These are phyloP conservation scores for Phyllopteryx taeniolatus DNA, from an alignment of 2,113 vertebrate species.

Conservation along the genomic window DNA sequence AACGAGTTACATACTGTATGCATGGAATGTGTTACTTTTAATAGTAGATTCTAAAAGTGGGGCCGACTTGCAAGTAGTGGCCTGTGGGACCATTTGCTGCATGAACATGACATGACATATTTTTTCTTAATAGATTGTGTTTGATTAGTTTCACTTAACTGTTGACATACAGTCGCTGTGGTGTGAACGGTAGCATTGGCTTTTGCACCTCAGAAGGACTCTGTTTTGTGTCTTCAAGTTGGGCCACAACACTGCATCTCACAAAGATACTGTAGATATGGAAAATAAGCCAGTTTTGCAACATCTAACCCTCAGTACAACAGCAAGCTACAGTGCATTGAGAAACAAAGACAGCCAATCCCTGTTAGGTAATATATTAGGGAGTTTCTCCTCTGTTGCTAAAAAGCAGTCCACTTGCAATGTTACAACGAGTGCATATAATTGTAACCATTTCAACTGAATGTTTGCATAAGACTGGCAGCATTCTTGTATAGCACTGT, in stretches of 20 bases:
- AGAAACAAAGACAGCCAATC: background rate
- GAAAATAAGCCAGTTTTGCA: background rate
- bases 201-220: background rate
- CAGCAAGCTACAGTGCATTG: background rate
- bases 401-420: background rate
- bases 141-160: background rate
- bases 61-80: background rate
- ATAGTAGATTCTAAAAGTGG: background rate
- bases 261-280: background rate
- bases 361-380: background rate
- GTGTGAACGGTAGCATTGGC: background rate
- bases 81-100: background rate
- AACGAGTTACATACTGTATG: too few species aligned
- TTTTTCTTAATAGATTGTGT: background rate
- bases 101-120: background rate
- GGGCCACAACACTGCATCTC: background rate
- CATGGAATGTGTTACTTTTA: background rate
- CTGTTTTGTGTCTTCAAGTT: background rate
- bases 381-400: background rate
- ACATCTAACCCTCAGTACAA: background rate
- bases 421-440: background rate
- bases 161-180: background rate
- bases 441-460: background rate
- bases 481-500: too few species aligned
- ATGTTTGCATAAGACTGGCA: too few species aligned